Percentiles rank a stretch among this genome's conserved stretches.
Conservation (phyloP, 2,113 vertebrate genomes). For the rat (Rattus norvegicus) region DNA sequence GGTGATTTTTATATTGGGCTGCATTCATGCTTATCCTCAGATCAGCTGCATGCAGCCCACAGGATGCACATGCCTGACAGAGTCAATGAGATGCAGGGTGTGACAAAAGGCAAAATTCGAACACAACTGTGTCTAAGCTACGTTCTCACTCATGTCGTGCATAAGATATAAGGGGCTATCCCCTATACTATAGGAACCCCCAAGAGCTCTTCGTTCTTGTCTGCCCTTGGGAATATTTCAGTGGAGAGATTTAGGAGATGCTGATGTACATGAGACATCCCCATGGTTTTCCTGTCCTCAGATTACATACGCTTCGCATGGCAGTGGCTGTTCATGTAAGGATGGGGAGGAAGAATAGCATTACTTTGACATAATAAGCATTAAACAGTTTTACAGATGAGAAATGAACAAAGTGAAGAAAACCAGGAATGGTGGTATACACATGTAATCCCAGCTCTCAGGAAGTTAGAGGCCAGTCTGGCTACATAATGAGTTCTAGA, state of each 20-base stretch:
- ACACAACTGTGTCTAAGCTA: constrained; percentile 10
- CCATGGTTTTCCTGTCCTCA: constrained; percentile 10
- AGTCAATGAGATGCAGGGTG: not conserved
- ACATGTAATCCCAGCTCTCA: not conserved
- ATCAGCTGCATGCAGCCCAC: not conserved
- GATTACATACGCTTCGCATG: not conserved
- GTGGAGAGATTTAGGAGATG: not conserved
- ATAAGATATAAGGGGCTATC: constrained; percentile 2
- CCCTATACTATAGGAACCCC: not conserved
- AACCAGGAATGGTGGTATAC: not conserved
- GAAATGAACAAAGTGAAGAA: constrained; percentile 35
- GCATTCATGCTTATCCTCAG: not conserved
- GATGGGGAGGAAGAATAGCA: not conserved
- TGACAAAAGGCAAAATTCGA: constrained; percentile 17
- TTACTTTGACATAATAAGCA: constrained; percentile 19
- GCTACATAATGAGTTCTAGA: not conserved
- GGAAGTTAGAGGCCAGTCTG: not conserved
- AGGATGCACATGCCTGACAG: not conserved
- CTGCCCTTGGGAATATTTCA: constrained; percentile 1
- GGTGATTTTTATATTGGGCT: not conserved
- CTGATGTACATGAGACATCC: not conserved
- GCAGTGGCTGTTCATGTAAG: not conserved
- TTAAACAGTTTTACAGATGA: constrained; percentile 17
- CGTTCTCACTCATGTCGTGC: not conserved
- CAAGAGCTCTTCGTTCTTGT: not conserved